phyloP scores from a whole-genome alignment of 2,888 invertebrate genomes.

The Apoderus coryli region DNA sequence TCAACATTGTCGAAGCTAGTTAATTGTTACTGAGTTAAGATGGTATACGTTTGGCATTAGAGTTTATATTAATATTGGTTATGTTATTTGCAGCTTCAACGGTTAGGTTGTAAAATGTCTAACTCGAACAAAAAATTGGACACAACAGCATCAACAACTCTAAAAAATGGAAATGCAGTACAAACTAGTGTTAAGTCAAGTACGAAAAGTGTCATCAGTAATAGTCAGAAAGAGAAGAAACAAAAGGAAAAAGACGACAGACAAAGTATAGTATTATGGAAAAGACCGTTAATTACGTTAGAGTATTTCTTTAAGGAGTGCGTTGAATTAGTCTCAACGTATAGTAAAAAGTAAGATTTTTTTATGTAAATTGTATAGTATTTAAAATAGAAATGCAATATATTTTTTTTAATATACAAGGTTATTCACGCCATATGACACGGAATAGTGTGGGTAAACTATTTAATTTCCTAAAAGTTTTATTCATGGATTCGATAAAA shows the following conservation, averaged over 20 bases:
- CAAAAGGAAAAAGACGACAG: conserved; percentile 43
- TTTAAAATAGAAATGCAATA: no score
- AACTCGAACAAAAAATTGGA: conserved; percentile 24
- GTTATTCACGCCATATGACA: no score
- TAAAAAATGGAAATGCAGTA: conserved; percentile 17
- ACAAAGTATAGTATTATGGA: conserved; percentile 62
- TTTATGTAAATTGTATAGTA: no score
- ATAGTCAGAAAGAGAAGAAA: conserved; percentile 20
- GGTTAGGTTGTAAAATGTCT: conserved; percentile 50
- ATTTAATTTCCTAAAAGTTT: no score
- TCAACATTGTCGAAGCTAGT: no score
- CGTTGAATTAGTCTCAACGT: conserved; percentile 43
- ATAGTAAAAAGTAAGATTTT: conserved; percentile 45
- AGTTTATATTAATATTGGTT: conserved; percentile 2
- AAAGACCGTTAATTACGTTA: conserved; percentile 60
- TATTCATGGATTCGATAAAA: no score
- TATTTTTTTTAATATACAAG: no score
- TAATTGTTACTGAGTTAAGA: no score
- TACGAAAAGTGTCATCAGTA: conserved; percentile 10
- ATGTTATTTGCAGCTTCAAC: conserved; percentile 41
- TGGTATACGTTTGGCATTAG: background rate
- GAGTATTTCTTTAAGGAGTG: conserved; percentile 69
- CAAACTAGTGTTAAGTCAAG: conserved; percentile 17
- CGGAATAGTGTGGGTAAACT: no score
- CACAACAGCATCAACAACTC: conserved; percentile 20